phyloP scores from a whole-genome alignment of 2,888 invertebrate species.

The Monoplex corrugatus region DNA sequence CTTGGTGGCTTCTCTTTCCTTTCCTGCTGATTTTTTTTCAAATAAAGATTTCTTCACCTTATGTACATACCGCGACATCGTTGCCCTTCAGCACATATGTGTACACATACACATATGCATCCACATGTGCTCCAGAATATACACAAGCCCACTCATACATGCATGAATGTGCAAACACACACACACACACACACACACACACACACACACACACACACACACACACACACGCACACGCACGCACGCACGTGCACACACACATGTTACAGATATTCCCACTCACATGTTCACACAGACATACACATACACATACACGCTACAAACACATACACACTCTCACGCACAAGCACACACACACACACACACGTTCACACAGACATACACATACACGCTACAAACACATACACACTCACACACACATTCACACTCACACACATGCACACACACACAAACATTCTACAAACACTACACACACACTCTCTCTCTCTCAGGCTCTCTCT shows the following conservation, averaged over 20 bases:
- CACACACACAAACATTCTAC: slow-evolving; percentile 4
- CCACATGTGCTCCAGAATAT: too few species aligned
- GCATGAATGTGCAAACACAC: too few species aligned
- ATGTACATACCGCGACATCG: too few species aligned
- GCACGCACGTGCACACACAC: not conserved
- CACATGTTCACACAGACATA: not conserved
- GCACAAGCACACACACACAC: not conserved
- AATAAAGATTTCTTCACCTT: too few species aligned
- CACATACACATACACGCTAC: slow-evolving; percentile 8
- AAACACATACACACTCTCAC: not conserved
- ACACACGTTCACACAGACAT: not conserved
- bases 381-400: not conserved
- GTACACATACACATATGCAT: too few species aligned
- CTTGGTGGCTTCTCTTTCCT: too few species aligned
- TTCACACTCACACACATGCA: not conserved
- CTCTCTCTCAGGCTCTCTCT: too few species aligned
- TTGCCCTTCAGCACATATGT: too few species aligned
- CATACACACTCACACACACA: not conserved
- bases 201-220: not conserved
- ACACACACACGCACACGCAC: not conserved
- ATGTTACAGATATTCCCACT: too few species aligned
- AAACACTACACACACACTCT: too few species aligned
- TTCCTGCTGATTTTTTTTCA: too few species aligned
- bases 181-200: not conserved
- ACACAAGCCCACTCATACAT: too few species aligned